Conservation (phyloP, 2,113 vertebrate genomes). For the Peucedramus taeniatus region DNA sequence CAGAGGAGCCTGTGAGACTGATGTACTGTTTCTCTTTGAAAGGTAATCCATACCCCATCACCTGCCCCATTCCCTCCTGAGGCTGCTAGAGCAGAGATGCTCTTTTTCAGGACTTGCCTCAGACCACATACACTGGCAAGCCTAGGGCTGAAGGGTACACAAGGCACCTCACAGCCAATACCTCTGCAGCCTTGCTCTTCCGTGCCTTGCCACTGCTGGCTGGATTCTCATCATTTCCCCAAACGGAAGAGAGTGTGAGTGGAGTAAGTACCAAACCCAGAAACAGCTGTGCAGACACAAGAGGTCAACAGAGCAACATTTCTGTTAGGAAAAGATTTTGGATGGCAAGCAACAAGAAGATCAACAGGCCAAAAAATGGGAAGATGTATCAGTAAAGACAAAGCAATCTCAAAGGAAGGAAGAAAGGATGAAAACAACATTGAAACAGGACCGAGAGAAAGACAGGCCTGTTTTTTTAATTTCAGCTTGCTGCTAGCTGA, state of each 20-base stretch:
- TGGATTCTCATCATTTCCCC: background rate
- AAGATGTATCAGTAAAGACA: background rate
- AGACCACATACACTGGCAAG: background rate
- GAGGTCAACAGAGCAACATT: background rate
- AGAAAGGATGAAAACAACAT: background rate
- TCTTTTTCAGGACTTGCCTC: background rate
- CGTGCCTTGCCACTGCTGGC: accelerated
- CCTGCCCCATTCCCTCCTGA: background rate
- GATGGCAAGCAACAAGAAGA: background rate
- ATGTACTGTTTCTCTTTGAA: background rate
- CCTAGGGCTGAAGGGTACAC: background rate
- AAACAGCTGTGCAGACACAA: background rate
- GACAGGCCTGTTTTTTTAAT: background rate
- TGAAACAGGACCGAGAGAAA: background rate
- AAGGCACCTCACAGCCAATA: background rate
- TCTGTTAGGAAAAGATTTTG: background rate
- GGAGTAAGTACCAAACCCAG: background rate
- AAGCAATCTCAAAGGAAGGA: background rate
- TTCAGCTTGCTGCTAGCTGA: constrained; percentile 26
- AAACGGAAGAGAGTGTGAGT: background rate
- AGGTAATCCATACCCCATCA: background rate
- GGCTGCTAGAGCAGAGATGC: background rate
- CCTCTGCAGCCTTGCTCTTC: background rate
- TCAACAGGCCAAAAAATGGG: background rate
- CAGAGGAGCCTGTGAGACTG: background rate